A percentile compares a stretch with the other conserved stretches of the same genome.
Conservation (phyloP, 2,888 invertebrate genomes). For the Philereme transversata region DNA sequence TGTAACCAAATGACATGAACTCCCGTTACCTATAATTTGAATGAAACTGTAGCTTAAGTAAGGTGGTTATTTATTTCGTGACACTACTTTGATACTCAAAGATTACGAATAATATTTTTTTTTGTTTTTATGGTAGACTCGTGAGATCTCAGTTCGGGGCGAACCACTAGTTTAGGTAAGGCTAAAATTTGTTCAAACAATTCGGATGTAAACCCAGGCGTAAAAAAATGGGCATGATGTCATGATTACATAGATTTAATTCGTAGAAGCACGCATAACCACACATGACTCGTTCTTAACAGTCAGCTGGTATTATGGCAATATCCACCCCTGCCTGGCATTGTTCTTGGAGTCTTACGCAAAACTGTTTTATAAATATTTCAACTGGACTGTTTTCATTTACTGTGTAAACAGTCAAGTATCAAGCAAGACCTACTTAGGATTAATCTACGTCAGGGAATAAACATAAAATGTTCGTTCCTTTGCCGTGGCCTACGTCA, state of each 20-base stretch:
- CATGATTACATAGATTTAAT: slow-evolving; percentile 42
- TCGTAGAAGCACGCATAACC: slow-evolving; percentile 41
- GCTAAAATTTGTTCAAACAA: slow-evolving; percentile 2
- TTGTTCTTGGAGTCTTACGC: slow-evolving; percentile 74
- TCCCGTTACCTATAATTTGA: no score
- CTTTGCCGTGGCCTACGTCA: no score
- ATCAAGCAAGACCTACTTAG: no score
- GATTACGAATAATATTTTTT: no score
- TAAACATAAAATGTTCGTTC: no score
- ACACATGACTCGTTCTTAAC: slow-evolving; percentile 44
- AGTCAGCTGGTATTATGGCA: slow-evolving; percentile 72
- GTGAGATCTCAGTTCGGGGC: no score
- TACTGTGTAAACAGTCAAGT: slow-evolving; percentile 58
- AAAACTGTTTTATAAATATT: slow-evolving; percentile 76
- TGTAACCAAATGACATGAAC: no score
- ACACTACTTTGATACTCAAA: no score
- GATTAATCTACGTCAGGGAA: no score
- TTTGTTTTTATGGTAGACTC: no score
- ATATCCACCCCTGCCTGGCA: slow-evolving; percentile 62
- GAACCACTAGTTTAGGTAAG: background rate
- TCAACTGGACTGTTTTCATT: slow-evolving; percentile 67
- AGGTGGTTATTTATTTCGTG: no score
- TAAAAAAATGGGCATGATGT: slow-evolving; percentile 38
- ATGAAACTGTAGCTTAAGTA: no score
- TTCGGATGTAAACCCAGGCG: slow-evolving; percentile 3